Evolutionary conservation across 2,113 vertebrate species (phyloP), one percentile per base, ranked within the genome.

Genomic region (Chloroceryle aenea): DNA sequence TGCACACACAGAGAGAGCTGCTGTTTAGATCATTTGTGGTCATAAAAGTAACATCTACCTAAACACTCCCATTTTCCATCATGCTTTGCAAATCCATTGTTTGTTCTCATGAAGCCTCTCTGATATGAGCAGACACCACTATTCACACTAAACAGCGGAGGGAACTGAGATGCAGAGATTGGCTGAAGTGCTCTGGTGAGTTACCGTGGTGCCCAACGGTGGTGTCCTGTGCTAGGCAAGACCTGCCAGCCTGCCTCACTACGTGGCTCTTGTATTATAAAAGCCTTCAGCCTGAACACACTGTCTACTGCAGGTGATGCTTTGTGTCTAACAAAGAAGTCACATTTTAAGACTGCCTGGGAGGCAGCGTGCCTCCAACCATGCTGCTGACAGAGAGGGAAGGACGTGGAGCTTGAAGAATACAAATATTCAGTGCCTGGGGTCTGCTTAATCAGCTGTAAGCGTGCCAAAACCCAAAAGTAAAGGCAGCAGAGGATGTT

Each of bases 221-320:
- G 1, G 22, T 43, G 38, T 23, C 34, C 36, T 16, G 6, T 13
- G 80, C 2, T 4, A 52, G 50, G 34, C 1, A 4, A 63, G 58
- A 81, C 34, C 55, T 45, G 26, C 22, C 63, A 47, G 71, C 19
- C 32, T 45, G 30, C 23, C 69, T 52, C 64, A 4, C 34, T 30
- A 19, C 26, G 3, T 0, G 3, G 20, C 47, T 72, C 21, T 21
- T 1, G 2, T 29, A 1, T 19, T 34, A 29, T 1, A 45, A n/a
- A 29, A 45, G 21, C 40, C 27, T 19, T 53, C 64, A 82, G 67
- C 55, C 19, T 45, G 15, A 74, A 83, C 48, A 47, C 1, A 3
- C 61, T n/a, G 40, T 26, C 18, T 36, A 9, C 52, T 64, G 18
- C 19, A 47, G 42, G 81, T 63, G 38, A 58, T 30, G 48, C 29